A percentile compares a stretch with the other conserved stretches of the same genome.
These are phyloP conservation scores for Phyto melanocephala DNA, from an alignment of 2,888 invertebrate species.

Conservation along the genomic window DNA sequence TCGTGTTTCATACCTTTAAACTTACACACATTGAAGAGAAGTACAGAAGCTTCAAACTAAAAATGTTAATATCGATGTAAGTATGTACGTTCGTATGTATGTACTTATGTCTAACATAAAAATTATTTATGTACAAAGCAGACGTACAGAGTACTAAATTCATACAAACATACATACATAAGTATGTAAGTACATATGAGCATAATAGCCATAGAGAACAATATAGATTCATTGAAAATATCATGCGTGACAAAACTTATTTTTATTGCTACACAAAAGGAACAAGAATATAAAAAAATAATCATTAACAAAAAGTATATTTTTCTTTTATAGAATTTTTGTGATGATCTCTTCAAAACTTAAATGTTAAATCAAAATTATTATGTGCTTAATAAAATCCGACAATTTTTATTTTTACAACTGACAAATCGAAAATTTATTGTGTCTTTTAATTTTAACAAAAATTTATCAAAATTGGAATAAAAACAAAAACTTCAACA, in stretches of 20 bases:
- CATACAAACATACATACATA: no score
- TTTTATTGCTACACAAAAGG: slow-evolving; percentile 34
- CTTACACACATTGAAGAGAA: background rate
- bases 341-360: no score
- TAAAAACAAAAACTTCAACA: slow-evolving; percentile 23
- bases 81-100: background rate
- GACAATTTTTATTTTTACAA: slow-evolving; percentile 62
- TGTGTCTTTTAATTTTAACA: background rate
- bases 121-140: slow-evolving; percentile 25
- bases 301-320: background rate
- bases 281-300: background rate
- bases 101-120: background rate
- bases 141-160: no score
- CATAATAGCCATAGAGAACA: slow-evolving; percentile 9
- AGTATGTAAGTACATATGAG: no score
- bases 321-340: background rate
- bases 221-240: slow-evolving; percentile 38
- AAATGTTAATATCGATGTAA: background rate
- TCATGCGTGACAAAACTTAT: slow-evolving; percentile 55
- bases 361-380: slow-evolving; percentile 47
- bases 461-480: slow-evolving; percentile 22
- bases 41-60: slow-evolving; percentile 32
- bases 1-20: slow-evolving; percentile 13
- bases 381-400: slow-evolving; percentile 46
- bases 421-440: slow-evolving; percentile 64